These are phyloP conservation scores for Amphiprion ocellaris DNA, from an alignment of 2,113 vertebrate genomes.

Conservation along the genomic window DNA sequence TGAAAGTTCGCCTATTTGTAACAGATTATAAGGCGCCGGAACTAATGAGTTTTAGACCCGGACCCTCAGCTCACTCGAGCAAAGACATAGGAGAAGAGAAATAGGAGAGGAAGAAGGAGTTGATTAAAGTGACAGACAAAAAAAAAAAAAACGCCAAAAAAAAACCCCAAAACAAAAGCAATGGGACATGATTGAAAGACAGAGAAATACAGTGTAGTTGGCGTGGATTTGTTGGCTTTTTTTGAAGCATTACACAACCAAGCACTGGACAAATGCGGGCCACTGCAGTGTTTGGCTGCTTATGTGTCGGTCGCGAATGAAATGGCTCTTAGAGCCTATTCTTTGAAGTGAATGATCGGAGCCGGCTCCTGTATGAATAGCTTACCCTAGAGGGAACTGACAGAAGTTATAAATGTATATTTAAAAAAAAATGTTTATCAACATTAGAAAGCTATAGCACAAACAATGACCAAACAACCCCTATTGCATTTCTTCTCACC, in stretches of 20 bases:
- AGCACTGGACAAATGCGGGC: neutral
- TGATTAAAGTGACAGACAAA: neutral
- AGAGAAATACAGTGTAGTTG: neutral
- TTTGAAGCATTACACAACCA: neutral
- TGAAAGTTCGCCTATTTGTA: slow-evolving; percentile 71
- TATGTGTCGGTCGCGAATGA: neutral
- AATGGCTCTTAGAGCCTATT: too few relatives aligned
- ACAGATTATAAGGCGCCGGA: slow-evolving; percentile 65
- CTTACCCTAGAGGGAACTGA: too few relatives aligned
- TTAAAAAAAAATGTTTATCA: too few relatives aligned
- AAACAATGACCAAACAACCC: too few relatives aligned
- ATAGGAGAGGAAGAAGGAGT: neutral
- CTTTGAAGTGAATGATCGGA: too few relatives aligned
- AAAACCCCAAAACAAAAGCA: neutral
- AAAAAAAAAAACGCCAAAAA: neutral
- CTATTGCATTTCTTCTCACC: too few relatives aligned
- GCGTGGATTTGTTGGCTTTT: neutral
- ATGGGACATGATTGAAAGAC: neutral
- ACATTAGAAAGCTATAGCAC: too few relatives aligned
- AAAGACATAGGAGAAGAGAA: neutral
- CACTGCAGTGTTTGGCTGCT: neutral
- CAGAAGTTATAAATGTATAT: too few relatives aligned
- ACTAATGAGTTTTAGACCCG: slow-evolving; percentile 70
- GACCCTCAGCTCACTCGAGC: slow-evolving; percentile 21
- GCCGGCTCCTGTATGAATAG: too few relatives aligned